phyloP scores from a whole-genome alignment of 2,888 invertebrate genomes.

The Himalopsyche kuldschensis region DNA sequence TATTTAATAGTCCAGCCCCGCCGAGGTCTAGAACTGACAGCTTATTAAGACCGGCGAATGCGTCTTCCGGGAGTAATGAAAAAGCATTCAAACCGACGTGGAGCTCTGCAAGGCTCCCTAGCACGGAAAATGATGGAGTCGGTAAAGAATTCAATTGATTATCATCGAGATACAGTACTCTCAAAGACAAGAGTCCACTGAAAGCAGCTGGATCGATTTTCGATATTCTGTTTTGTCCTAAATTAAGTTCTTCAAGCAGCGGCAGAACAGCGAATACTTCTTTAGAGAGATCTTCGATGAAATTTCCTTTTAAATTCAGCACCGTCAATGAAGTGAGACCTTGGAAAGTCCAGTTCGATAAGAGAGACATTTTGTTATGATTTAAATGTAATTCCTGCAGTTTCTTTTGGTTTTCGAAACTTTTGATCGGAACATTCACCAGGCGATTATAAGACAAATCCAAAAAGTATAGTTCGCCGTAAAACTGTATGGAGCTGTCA shows the following conservation, averaged over 20 bases:
- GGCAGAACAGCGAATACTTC: slow-evolving; percentile 74
- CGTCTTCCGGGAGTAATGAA: slow-evolving; percentile 72
- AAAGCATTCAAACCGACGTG: slow-evolving; percentile 85
- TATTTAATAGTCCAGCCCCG: slow-evolving; percentile 78
- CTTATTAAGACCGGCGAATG: slow-evolving; percentile 75
- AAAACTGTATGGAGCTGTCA: slow-evolving; percentile 87
- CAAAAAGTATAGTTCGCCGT: slow-evolving; percentile 80
- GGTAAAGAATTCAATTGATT: slow-evolving; percentile 80
- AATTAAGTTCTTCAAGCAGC: slow-evolving; percentile 80
- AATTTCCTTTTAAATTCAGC: slow-evolving; percentile 79
- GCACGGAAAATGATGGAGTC: slow-evolving; percentile 69
- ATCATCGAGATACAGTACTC: slow-evolving; percentile 81
- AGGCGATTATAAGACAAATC: slow-evolving; percentile 84
- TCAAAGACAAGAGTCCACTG: slow-evolving; percentile 72
- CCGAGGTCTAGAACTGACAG: slow-evolving; percentile 77
- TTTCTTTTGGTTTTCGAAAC: slow-evolving; percentile 79
- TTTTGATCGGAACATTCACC: slow-evolving; percentile 76
- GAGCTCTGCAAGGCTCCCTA: slow-evolving; percentile 80
- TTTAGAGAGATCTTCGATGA: slow-evolving; percentile 75
- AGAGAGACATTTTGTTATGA: slow-evolving; percentile 81
- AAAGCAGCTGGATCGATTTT: slow-evolving; percentile 78
- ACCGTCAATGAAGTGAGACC: slow-evolving; percentile 78
- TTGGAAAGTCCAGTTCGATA: slow-evolving; percentile 78
- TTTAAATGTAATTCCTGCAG: slow-evolving; percentile 81
- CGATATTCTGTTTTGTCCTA: slow-evolving; percentile 83